Evolutionary conservation across 2,888 invertebrate genomes (phyloP), one percentile per base, ranked within the genome.

Genomic region (Heteropelma amictum): DNA sequence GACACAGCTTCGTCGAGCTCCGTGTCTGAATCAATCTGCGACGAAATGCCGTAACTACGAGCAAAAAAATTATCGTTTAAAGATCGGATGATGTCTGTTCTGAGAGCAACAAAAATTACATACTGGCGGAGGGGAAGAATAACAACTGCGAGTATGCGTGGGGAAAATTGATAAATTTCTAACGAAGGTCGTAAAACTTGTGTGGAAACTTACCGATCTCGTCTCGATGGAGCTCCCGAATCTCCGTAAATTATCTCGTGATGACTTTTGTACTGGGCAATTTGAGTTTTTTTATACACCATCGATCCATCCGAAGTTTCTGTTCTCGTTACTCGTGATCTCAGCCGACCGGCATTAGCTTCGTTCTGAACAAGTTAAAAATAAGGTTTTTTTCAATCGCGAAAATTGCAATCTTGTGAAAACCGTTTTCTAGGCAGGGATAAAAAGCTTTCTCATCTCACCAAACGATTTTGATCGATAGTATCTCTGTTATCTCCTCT

Each of bases 11-110:
- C 84, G 33, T 87, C 85, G 12, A 84, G 76, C 53, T 88, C 87
- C 7, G 82, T 77, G 56, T 87, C 86, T 2, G 87, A 88, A 72
- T 88, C 86, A 7, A 80, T 21, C 21, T 79, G 78, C 10, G 81
- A 77, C 30, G 77, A 21, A 23, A 61, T n/a, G 45, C 67, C 77
- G 70, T 79, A 81, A 70, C 78, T 82, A 38, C 26, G 70, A 60
- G 12, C 33, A 7, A 7, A 33, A 42, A 26, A 28, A 61, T 54
- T 26, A 51, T 10, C 12, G 17, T 38, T 12, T n/a, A 28, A 6
- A 28, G 7, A 17, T 17, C 28, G 10, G 7, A 14, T 42, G 17
- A 14, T 42, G n/a, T n/a, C n/a, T n/a, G n/a, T n/a, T n/a, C n/a
- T n/a, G n/a, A n/a, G n/a, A n/a, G n/a, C n/a, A n/a, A n/a, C n/a